Conservation (phyloP, 1,140 invertebrate species). For the Apocrypta bakeri region DNA sequence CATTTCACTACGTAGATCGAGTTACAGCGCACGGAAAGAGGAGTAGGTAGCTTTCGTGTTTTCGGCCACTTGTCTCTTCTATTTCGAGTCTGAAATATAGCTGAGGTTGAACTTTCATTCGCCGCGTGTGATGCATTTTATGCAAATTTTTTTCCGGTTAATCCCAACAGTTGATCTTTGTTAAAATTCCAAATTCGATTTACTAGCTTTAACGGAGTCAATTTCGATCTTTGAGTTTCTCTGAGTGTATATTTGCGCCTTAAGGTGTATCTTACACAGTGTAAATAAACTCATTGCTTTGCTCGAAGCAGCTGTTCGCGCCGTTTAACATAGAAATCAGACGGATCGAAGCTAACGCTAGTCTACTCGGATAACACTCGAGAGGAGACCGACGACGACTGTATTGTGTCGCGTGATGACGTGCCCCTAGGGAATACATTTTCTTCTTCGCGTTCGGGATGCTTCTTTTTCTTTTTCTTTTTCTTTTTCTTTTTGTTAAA, state of each 20-base stretch:
- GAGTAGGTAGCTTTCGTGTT: conserved; percentile 61
- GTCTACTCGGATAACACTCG: conserved; percentile 45
- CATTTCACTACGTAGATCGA: not conserved
- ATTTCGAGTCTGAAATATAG: conserved; percentile 35
- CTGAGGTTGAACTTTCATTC: not conserved
- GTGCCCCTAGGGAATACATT: conserved; percentile 5
- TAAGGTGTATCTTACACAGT: too few species aligned
- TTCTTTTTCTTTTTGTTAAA: too few species aligned
- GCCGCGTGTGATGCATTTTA: conserved; percentile 54
- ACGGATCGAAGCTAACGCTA: conserved; percentile 37
- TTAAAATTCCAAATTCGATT: not conserved
- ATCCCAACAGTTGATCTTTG: not conserved
- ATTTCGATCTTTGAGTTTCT: too few species aligned
- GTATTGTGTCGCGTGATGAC: conserved; percentile 27
- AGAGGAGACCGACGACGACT: not conserved
- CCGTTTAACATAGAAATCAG: conserved; percentile 32
- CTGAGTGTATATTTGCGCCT: too few species aligned
- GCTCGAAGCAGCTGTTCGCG: not conserved
- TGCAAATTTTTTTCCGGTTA: not conserved
- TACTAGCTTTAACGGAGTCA: not conserved
- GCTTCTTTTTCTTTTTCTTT: conserved; percentile 7
- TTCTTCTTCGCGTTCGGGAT: not conserved
- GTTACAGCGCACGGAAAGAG: not conserved
- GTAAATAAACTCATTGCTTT: conserved; percentile 43
- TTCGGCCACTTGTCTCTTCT: conserved; percentile 59